phyloP scores from a whole-genome alignment of 2,888 invertebrate species.

The Halictus ligatus region DNA sequence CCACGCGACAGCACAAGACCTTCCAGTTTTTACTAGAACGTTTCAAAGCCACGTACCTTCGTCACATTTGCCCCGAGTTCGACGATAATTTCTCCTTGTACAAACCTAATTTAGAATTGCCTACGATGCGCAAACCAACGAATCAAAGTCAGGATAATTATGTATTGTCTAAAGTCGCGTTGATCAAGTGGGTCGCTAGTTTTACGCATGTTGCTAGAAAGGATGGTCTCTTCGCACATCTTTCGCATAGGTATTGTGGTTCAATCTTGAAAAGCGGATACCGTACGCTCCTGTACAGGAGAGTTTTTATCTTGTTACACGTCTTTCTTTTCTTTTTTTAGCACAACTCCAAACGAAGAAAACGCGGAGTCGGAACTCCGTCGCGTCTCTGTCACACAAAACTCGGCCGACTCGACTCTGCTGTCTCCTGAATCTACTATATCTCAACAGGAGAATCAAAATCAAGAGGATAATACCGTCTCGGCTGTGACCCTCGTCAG shows the following conservation, averaged over 20 bases:
- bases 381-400: constrained; percentile 83
- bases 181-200: constrained; percentile 95
- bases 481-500: constrained; percentile 90
- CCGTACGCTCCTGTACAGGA: background rate
- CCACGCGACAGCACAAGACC: constrained; percentile 91
- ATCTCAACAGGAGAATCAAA: constrained; percentile 75
- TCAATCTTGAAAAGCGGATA: constrained; percentile 32
- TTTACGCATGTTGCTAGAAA: constrained; percentile 92
- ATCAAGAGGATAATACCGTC: constrained; percentile 81
- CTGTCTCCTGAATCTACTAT: constrained; percentile 76
- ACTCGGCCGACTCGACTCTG: constrained; percentile 78
- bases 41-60: constrained; percentile 95
- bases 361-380: constrained; percentile 82
- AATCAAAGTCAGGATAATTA: constrained; percentile 85
- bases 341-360: constrained; percentile 83
- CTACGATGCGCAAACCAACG: constrained; percentile 90
- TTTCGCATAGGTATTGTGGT: constrained; percentile 77
- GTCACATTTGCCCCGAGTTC: constrained; percentile 95
- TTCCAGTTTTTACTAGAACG: constrained; percentile 96
- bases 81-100: constrained; percentile 92
- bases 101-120: constrained; percentile 92
- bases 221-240: constrained; percentile 84
- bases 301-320: background rate
- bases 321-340: constrained; percentile 53
- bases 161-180: constrained; percentile 91